Conservation (phyloP, 2,888 invertebrate species). For the Silvanus unidentatus region DNA sequence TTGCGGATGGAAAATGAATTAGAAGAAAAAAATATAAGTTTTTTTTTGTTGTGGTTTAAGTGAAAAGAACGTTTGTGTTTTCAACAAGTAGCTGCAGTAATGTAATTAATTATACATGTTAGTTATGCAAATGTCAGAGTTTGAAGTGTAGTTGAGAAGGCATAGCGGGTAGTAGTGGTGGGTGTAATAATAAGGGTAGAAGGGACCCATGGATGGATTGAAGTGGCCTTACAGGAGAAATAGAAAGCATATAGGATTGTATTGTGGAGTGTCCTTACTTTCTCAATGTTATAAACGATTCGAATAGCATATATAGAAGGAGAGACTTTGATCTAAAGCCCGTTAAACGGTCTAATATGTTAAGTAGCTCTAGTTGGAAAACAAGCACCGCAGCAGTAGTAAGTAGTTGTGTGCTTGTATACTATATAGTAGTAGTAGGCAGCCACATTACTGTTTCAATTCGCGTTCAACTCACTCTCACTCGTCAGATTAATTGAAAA, state of each 20-base stretch:
- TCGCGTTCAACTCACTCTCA: slow-evolving; percentile 21
- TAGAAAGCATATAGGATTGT: slow-evolving; percentile 7
- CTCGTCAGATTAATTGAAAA: slow-evolving; percentile 28
- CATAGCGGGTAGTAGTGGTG: neutral
- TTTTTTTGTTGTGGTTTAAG: too few species aligned
- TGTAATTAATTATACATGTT: slow-evolving; percentile 23
- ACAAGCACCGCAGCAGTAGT: slow-evolving; percentile 1
- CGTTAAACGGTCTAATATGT: slow-evolving; percentile 30
- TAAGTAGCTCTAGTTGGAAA: slow-evolving; percentile 22
- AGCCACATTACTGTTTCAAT: slow-evolving; percentile 18
- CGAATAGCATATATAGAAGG: slow-evolving; percentile 7
- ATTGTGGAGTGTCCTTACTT: slow-evolving; percentile 25
- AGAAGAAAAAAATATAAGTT: too few species aligned
- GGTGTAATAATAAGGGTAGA: slow-evolving; percentile 10
- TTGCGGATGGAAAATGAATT: too few species aligned
- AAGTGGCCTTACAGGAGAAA: slow-evolving; percentile 4
- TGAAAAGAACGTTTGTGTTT: too few species aligned
- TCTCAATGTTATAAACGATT: slow-evolving; percentile 19
- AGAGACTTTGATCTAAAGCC: slow-evolving; percentile 22
- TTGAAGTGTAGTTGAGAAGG: slow-evolving; percentile 8
- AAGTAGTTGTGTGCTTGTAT: too few species aligned
- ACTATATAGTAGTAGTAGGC: too few species aligned
- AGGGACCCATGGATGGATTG: slow-evolving; percentile 7
- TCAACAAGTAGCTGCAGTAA: slow-evolving; percentile 2
- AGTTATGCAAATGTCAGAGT: slow-evolving; percentile 4